Percentiles rank a stretch among this genome's conserved stretches.
Conservation (phyloP, 2,797 vertebrate species). For the Sarcophilus harrisii region DNA sequence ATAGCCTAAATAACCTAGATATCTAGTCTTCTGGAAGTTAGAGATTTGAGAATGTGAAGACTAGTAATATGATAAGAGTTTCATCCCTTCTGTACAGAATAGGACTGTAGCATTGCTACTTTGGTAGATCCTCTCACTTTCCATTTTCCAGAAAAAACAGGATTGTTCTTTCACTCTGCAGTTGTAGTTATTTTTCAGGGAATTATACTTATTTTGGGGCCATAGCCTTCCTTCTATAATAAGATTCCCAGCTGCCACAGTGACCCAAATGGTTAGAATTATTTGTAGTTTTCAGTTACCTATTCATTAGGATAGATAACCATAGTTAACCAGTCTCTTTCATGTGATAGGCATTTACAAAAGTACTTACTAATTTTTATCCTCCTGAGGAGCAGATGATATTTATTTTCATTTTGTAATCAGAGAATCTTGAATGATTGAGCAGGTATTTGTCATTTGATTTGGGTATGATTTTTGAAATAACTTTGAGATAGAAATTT, state of each 20-base stretch:
- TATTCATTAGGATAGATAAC: background rate
- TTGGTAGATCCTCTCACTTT: background rate
- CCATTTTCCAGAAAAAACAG: background rate
- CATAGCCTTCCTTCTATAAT: background rate
- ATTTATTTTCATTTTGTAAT: background rate
- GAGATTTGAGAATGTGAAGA: background rate
- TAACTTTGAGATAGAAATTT: slow-evolving; percentile 21
- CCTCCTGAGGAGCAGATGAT: background rate
- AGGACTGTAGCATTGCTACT: background rate
- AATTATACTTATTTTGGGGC: background rate
- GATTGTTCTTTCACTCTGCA: background rate
- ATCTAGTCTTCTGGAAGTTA: background rate
- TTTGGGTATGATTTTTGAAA: slow-evolving; percentile 23
- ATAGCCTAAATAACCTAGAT: background rate
- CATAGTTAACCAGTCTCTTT: background rate
- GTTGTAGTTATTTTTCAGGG: background rate
- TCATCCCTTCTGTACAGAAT: background rate
- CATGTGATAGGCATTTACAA: background rate
- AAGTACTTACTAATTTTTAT: background rate
- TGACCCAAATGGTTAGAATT: background rate
- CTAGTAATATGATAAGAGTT: background rate
- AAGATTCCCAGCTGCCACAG: background rate
- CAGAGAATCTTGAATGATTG: background rate
- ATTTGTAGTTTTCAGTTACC: background rate
- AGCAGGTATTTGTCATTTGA: background rate